Base-by-base conservation (phyloP, 1,140 invertebrate species). In the Glossosoma conforme region DNA sequence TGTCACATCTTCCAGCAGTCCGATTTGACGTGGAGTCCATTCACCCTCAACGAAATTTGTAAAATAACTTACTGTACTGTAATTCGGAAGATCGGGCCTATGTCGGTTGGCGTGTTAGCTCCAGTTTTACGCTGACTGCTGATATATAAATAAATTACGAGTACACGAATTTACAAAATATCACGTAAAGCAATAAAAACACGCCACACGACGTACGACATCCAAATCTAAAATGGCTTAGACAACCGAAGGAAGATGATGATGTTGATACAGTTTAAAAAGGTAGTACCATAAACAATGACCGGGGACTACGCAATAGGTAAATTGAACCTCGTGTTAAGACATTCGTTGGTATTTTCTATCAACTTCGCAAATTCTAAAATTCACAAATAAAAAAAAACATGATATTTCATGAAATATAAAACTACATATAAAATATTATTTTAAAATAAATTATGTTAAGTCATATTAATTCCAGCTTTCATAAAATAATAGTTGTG, bases 1-100 rank as follows among this genome's bases (percentile, higher is more conserved):
- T 53, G 51, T 53, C 51, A 53, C 43, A 20, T 47, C 30, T 53
- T 45, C 37, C 32, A 40, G 43, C 38, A 41, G 43, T 33, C 44
- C 38, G 51, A 53, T 53, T 53, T 53, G 51, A 53, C 51, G 51
- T 53, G 51, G 51, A 46, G 43, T 46, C 51, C 43, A 42, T 53
- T 46, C 43, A 45, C 51, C 51, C 18, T 30, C 43, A 40, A 45
- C 46, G 46, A 45, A 53, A 22, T 32, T 33, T 32, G 9, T 24
- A 46, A 41, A 41, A n/a, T 17, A 15, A 53, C 51, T 53, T 46
- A 53, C 51, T 47, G 51, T 53, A 53, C 51, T 53, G 51, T 47
- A 47, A 53, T 46, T 41, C 33, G 46, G 51, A 53, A 53, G 51
- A 47, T 47, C 51, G 40, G 44, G 44, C 44, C 44, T 45, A 53